Evolutionary conservation across 37 sponge, comb jelly and placozoan species (phyloP), one percentile per base, ranked within the genome.

Genomic region (Cliona cf. orientalis): DNA sequence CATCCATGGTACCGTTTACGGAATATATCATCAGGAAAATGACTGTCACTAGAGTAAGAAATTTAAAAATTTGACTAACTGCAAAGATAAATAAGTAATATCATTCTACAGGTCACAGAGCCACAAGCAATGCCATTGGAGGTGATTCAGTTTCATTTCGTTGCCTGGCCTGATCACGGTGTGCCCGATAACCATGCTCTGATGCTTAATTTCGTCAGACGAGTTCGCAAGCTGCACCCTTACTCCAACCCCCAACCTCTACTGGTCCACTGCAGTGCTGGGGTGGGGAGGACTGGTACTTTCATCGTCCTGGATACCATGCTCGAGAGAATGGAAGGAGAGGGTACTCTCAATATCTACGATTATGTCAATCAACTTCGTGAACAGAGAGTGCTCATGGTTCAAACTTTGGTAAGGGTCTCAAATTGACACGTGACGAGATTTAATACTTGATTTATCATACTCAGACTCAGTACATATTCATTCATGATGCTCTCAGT

Each of bases 211-310:
- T 93, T 89, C 45, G 71, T 90, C 76, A 71, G 56, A 34, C 49
- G 74, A 26, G 86, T 90, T 19, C 79, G 89, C 25, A 80, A 82
- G 66, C 12, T 5, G 53, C 88, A 87, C 68, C 64, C 72, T 5
- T 22, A 39, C 71, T 46, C 39, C 65, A 39, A 72, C 12, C 39
- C 49, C 36, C 64, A 56, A 4, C 84, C 87, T 22, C 62, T 90
- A 0, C 69, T 93, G 63, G 91, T 90, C 17, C 94, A 93, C 80
- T 93, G 94, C 84, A 93, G 91, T 80, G 91, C 91, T 60, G 86
- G 90, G 6, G 86, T 89, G 56, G 90, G 90, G 3, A 45, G 90
- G 21, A 89, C 90, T 44, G 91, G 91, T 23, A 87, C 91, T 42
- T 90, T 86, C 74, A 86, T 90, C 64, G 46, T 62, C 9, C 78